These are phyloP conservation scores for Nothura maculosa DNA, from an alignment of 2,797 vertebrate species.

Conservation along the genomic window DNA sequence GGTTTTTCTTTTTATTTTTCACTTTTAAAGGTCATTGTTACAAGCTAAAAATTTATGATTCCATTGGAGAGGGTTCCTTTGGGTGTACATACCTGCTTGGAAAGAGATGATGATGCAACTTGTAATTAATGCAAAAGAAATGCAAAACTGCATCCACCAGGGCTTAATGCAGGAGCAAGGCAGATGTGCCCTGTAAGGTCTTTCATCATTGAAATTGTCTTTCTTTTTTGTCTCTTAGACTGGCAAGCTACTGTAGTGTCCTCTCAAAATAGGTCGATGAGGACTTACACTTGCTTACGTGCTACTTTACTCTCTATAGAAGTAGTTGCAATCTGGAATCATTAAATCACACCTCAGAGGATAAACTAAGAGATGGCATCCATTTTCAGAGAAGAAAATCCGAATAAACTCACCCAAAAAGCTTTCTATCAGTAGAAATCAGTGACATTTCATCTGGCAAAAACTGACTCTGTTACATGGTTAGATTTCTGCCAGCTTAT, in stretches of 20 bases:
- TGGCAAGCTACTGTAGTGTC: background rate
- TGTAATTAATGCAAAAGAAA: background rate
- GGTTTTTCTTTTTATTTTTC: background rate
- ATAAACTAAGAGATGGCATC: background rate
- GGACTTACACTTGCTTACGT: background rate
- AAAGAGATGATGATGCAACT: background rate
- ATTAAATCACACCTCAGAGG: background rate
- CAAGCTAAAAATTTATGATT: constrained; percentile 59
- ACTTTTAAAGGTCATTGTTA: constrained; percentile 77
- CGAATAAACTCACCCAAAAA: background rate
- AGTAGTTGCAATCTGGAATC: background rate
- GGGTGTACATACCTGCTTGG: background rate
- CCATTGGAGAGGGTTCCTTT: constrained; percentile 20
- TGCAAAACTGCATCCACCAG: background rate
- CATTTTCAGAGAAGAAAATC: background rate
- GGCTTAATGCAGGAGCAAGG: background rate
- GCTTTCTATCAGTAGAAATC: background rate
- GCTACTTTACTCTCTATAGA: background rate
- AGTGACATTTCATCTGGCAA: background rate
- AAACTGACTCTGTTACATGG: background rate
- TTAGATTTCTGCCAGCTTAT: background rate
- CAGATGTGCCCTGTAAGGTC: background rate
- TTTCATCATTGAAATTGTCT: background rate
- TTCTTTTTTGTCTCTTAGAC: background rate
- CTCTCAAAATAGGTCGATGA: background rate